Base-by-base conservation (phyloP, 2,888 invertebrate species). In the Leptopterna dolabrata region DNA sequence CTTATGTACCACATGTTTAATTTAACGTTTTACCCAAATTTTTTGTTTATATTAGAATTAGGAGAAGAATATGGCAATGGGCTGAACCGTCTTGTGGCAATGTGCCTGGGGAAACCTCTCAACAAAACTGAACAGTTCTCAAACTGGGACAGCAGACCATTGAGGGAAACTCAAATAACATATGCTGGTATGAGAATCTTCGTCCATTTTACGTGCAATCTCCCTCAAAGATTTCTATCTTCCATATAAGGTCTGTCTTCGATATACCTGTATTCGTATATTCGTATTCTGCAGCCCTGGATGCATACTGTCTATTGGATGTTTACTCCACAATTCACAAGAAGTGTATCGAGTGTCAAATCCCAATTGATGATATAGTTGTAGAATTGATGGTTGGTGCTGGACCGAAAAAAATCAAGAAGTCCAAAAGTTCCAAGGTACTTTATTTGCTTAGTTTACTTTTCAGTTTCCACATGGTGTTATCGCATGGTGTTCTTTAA, bases 101-200 rank as follows among this genome's bases (percentile, higher is more conserved):
- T 95, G 63, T 96, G 96, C 91, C 94, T 97, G 91, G 97, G 97
- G 7, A 92, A 94, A 86, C 94, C 95, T 73, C 92, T 98, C 70
- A 95, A 96, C 92, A 98, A 98, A 92, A 94, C 95, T n/a, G 96
- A 97, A 92, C 97, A 97, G 91, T 96, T 97, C 92, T 97, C 97
- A 0, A 97, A 97, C 92, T 98, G 97, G 97, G 96, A 97, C 91
- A 94, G 95, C 90, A 93, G 97, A 89, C 97, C 97, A 13, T 91
- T 98, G 83, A 92, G 97, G 78, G 93, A 93, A 70, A 95, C 95
- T 88, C 97, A 98, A 93, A 94, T 97, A 88, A 92, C 93, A 71
- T 97, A 97, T 93, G 97, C 97, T 88, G 94, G 94, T 94, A 89
- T 89, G 90, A 4, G 2, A 7, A 36, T 36, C 2, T 36, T 36